Base-by-base conservation (phyloP, 2,888 invertebrate species). In the Polydrusus tereticollis region DNA sequence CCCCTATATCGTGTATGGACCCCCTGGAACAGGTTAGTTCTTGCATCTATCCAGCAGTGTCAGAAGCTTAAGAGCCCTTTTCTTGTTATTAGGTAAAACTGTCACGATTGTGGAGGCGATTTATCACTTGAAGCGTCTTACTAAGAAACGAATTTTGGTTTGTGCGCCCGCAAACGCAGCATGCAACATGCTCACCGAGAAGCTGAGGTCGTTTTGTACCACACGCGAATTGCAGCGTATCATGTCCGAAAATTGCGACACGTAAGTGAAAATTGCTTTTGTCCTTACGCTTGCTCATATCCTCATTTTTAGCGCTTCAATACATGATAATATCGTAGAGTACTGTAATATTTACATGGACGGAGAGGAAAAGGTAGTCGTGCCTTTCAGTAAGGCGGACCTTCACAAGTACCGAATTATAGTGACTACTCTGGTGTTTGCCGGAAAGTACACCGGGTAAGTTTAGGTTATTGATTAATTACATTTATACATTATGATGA, bases 1-100 rank as follows among this genome's bases (percentile, higher is more conserved):
- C 0, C 96, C 97, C 0, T 96, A 94, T 80, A 89, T 96, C 36
- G 87, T 97, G 47, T 95, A 92, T 85, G 96, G 96, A 1, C 96
- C 96, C 41, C 96, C 96, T 57, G 96, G 95, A 73, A 92, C 92
- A 0, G 93, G 93, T 0, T 59, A 36, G 20, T 62, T 29, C 1
- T 52, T 21, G 2, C 41, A 36, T 52, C 5, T 52, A 21, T 2
- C 36, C 36, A 36, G 41, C 16, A 43, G 14, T 3, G 1, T 43
- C n/a, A 29, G 7, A 4, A 29, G 5, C 7, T 29, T 29, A 5
- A 29, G 29, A 16, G 16, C 7, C 0, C 7, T 43, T 38, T 47
- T 21, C 8, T 1, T 21, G 10, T 18, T 68, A 69, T 0, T 58
- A 74, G 92, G 92, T 0, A 93, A 93, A 84, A 93, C 93, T 0